A percentile compares a stretch with the other conserved stretches of the same genome.
Evolutionary conservation across 2,797 vertebrate genomes (phyloP).

Genomic region (Anniella stebbinsi): DNA sequence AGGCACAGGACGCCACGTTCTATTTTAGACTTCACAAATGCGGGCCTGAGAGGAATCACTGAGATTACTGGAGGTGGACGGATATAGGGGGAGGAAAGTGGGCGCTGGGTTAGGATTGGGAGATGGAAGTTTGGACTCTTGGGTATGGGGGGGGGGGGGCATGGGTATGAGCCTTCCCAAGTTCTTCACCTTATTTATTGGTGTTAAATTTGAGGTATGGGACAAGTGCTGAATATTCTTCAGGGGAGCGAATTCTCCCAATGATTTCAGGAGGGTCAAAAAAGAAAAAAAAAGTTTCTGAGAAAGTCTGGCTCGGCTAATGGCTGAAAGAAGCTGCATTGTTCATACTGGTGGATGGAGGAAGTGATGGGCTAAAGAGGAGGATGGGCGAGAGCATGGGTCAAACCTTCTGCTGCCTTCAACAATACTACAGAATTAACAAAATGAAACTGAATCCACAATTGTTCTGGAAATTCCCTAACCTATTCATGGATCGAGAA

Average conservation of each 20-base stretch:
- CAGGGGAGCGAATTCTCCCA: background rate
- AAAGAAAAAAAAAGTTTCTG: background rate
- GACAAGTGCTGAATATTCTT: background rate
- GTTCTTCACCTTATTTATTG: background rate
- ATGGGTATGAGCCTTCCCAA: background rate
- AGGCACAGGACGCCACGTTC: rapidly evolving
- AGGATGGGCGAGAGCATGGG: too few relatives aligned
- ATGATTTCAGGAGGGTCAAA: background rate
- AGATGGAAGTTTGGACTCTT: background rate
- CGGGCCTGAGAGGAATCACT: background rate
- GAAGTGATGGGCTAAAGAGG: too few relatives aligned
- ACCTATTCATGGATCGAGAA: too few relatives aligned
- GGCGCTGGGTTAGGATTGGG: background rate
- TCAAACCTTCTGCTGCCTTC: too few relatives aligned
- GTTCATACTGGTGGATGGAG: too few relatives aligned
- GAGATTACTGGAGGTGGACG: background rate
- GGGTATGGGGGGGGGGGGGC: too few relatives aligned
- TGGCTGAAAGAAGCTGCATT: too few relatives aligned
- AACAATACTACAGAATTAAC: too few relatives aligned
- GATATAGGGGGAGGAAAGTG: too few relatives aligned
- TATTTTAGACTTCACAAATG: background rate
- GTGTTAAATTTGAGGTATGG: background rate
- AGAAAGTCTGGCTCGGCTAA: too few relatives aligned
- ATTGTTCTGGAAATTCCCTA: too few relatives aligned
- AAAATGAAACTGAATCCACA: too few relatives aligned